These are phyloP conservation scores for Apocrypta bakeri DNA, from an alignment of 1,140 invertebrate species.

Conservation along the genomic window DNA sequence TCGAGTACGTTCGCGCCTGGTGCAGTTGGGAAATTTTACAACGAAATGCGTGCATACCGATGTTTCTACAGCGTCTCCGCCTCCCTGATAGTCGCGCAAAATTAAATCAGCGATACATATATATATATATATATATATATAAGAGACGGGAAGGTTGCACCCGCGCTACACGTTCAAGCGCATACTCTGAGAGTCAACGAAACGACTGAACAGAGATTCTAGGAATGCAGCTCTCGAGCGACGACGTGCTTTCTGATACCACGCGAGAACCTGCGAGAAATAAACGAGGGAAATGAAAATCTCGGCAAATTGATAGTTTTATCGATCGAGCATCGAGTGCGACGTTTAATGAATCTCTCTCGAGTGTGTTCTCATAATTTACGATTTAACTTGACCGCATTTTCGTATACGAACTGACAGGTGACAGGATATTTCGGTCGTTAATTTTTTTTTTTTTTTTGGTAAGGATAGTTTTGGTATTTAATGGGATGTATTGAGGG, in stretches of 20 bases:
- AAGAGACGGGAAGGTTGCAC: background rate
- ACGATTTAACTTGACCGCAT: too few species aligned
- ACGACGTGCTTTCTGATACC: slow-evolving; percentile 7
- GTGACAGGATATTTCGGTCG: too few species aligned
- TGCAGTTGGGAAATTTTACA: slow-evolving; percentile 19
- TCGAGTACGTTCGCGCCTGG: background rate
- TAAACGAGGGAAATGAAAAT: background rate
- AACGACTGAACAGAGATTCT: background rate
- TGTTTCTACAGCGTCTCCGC: background rate
- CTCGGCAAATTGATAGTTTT: background rate
- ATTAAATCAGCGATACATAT: slow-evolving; percentile 32
- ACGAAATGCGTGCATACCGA: slow-evolving; percentile 27
- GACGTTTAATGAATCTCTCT: too few species aligned
- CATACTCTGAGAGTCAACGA: background rate
- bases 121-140: background rate
- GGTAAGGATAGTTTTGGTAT: too few species aligned
- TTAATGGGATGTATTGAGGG: too few species aligned
- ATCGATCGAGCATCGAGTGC: too few species aligned
- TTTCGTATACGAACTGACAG: too few species aligned
- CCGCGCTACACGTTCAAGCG: too few species aligned
- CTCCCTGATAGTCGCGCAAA: background rate
- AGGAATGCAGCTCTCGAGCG: background rate
- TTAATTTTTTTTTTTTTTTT: too few species aligned
- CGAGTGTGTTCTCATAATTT: too few species aligned
- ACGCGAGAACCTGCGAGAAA: background rate